A percentile compares a stretch with the other conserved stretches of the same genome.
Conservation (phyloP, 2,113 vertebrate species). For the Myxocyprinus asiaticus region DNA sequence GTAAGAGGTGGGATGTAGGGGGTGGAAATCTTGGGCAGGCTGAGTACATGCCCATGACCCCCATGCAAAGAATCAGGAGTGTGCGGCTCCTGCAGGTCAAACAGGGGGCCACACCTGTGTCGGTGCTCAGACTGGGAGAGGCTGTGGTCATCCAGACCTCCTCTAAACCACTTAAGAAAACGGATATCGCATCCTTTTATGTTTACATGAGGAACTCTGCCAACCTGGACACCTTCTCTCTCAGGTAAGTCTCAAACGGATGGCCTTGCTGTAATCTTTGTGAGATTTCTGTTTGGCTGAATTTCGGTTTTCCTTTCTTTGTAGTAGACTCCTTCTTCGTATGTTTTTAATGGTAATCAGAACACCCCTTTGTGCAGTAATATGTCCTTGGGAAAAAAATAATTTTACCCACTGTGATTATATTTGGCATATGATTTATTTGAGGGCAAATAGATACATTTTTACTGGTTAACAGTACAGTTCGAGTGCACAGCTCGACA, state of each 20-base stretch:
- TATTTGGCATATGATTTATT: no score
- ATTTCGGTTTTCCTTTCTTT: no score
- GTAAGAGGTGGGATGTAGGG: slow-evolving; percentile 17
- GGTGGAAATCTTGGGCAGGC: slow-evolving; percentile 62
- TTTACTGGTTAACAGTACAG: no score
- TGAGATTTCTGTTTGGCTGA: no score
- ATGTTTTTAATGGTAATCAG: no score
- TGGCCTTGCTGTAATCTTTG: no score
- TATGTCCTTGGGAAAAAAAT: no score
- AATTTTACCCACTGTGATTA: no score
- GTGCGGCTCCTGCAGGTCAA: slow-evolving; percentile 83
- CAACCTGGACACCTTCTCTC: slow-evolving; percentile 84
- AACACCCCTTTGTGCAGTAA: no score
- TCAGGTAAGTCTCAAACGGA: slow-evolving; percentile 78
- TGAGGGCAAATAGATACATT: no score
- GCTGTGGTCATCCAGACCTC: slow-evolving; percentile 80
- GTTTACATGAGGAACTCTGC: slow-evolving; percentile 80
- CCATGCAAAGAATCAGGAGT: slow-evolving; percentile 88
- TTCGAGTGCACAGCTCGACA: no score
- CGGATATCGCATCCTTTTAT: slow-evolving; percentile 84
- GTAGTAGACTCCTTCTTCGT: neutral
- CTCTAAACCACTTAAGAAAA: slow-evolving; percentile 79
- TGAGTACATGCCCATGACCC: slow-evolving; percentile 71
- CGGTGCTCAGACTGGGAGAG: slow-evolving; percentile 81
- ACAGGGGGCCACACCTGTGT: slow-evolving; percentile 72